Base-by-base conservation (phyloP, 2,888 invertebrate genomes). In the Limnephilus marmoratus region DNA sequence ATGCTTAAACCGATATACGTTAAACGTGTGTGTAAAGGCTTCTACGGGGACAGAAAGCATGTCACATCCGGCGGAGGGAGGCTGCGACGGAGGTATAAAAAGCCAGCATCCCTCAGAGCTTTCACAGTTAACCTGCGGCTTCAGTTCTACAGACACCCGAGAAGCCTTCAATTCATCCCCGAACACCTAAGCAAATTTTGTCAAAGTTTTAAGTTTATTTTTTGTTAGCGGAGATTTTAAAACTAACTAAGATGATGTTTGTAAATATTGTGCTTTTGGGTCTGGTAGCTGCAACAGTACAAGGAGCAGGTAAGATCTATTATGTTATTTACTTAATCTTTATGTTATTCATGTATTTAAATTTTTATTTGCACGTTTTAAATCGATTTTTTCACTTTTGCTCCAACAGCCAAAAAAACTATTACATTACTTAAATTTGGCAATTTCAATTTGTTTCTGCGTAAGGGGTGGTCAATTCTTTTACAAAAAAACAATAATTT, bases 231-330 rank as follows among this genome's bases (percentile, higher is more conserved):
- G 37, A 82, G n/a, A 68, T 83, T 90, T 83, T 86, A 49, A 80
- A 18, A 31, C 9, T 12, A 37, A 37, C 90, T 15, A 82, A 87
- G 37, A 92, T 91, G 92, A 53, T 93, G 80, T 81, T 93, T 81
- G 80, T 87, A 87, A 87, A 93, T 91, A 90, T 93, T 80, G 87
- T 93, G 80, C 41, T 93, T 81, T 37, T 91, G 45, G 90, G 93
- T 83, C 45, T 93, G 83, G 90, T 89, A 34, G 45, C 81, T n/a
- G 85, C 93, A 1, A 86, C 91, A 12, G 91, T 91, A 11, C 68
- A 87, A 41, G 68, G 91, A 37, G 88, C 86, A 45, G 81, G 91
- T 93, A 89, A 93, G 93, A 82, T 68, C 68, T 12, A 45, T 91
- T 90, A n/a, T n/a, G n/a, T 91, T 49, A 49, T 15, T 5, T 68